phyloP scores from a whole-genome alignment of 2,797 vertebrate species.

The Cossypha polioptera region DNA sequence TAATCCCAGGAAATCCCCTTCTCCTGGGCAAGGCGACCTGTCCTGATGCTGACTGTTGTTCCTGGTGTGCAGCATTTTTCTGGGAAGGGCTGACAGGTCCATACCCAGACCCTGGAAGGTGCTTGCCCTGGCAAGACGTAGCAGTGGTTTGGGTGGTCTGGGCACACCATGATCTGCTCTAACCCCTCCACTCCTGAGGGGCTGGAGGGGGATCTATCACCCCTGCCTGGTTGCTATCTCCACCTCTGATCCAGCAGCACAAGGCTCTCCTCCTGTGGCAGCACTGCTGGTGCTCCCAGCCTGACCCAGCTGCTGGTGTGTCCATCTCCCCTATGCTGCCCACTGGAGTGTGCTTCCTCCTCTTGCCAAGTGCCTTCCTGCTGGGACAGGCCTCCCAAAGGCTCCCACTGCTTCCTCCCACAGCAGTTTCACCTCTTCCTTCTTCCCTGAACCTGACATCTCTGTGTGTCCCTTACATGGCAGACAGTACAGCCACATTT shows the following conservation, averaged over 20 bases:
- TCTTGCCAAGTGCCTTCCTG: fast-evolving
- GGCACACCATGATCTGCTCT: not conserved
- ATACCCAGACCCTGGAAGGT: not conserved
- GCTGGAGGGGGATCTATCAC: not conserved
- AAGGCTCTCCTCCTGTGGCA: not conserved
- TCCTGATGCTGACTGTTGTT: not conserved
- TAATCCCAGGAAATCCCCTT: not conserved
- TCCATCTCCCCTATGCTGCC: not conserved
- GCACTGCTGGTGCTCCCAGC: not conserved
- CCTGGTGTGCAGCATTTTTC: not conserved
- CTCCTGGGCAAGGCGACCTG: not conserved
- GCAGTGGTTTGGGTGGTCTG: not conserved
- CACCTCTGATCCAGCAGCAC: not conserved
- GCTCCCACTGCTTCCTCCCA: not conserved
- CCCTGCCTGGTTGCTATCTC: not conserved
- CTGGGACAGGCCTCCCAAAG: not conserved
- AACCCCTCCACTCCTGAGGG: not conserved
- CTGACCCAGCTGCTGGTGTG: not conserved
- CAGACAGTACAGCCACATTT: fast-evolving
- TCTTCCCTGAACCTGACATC: not conserved
- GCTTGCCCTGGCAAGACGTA: not conserved
- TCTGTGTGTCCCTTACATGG: fast-evolving
- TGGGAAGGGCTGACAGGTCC: not conserved
- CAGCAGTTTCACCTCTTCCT: not conserved
- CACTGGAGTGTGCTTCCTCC: fast-evolving